These are phyloP conservation scores for Camptogramma bilineatum DNA, from an alignment of 2,888 invertebrate species.

Conservation along the genomic window DNA sequence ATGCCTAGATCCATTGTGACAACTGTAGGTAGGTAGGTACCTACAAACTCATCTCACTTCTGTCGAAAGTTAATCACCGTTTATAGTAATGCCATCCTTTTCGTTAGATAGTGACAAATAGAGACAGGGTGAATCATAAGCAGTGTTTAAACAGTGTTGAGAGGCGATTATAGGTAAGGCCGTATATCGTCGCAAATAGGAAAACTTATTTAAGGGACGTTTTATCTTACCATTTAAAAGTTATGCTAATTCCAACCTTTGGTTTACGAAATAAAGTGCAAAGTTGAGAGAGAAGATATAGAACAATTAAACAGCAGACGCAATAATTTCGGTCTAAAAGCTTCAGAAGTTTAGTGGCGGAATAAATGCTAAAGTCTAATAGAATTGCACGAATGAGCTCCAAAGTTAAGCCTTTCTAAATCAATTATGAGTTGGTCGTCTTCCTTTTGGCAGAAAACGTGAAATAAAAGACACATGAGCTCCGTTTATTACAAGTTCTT, in stretches of 20 bases:
- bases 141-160: too few species aligned
- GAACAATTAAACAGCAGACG: slow-evolving; percentile 41
- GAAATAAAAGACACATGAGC: background rate
- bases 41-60: too few species aligned
- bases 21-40: too few species aligned
- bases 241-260: slow-evolving; percentile 8
- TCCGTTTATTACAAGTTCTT: too few species aligned
- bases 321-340: slow-evolving; percentile 40
- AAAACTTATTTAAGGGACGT: background rate
- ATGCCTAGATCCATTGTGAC: too few species aligned
- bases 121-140: too few species aligned
- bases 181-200: slow-evolving; percentile 6
- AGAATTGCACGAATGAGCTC: slow-evolving; percentile 3
- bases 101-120: too few species aligned
- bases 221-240: background rate
- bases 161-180: too few species aligned
- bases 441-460: slow-evolving; percentile 1
- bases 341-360: slow-evolving; percentile 33
- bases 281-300: slow-evolving; percentile 1
- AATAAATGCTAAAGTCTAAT: slow-evolving; percentile 16
- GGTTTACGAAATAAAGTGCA: background rate
- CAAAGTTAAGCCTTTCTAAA: slow-evolving; percentile 11
- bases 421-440: slow-evolving; percentile 3
- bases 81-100: too few species aligned
- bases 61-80: too few species aligned